These are phyloP conservation scores for Condylura cristata DNA, from an alignment of 2,113 vertebrate species.

Conservation along the genomic window DNA sequence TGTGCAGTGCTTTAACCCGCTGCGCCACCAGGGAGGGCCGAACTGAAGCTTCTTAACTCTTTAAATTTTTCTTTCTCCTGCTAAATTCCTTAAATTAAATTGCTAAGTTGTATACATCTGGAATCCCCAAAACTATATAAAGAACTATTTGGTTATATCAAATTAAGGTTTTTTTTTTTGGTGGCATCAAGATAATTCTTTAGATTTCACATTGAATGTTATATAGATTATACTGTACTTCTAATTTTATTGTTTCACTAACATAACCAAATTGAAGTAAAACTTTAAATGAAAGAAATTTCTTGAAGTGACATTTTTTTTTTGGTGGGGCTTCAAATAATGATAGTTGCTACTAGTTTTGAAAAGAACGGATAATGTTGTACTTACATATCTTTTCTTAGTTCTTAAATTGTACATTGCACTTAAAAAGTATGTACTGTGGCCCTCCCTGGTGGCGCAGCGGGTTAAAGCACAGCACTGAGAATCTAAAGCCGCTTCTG, in stretches of 20 bases:
- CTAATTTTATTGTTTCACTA: not conserved
- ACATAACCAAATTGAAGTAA: not conserved
- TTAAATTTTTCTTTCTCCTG: not conserved
- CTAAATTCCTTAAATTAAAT: not conserved
- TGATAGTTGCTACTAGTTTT: not conserved
- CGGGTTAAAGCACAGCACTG: too few relatives aligned
- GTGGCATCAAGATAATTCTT: not conserved
- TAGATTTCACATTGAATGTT: not conserved
- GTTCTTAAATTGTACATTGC: not conserved
- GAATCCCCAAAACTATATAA: not conserved
- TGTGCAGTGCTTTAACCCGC: too few relatives aligned
- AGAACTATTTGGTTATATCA: constrained; percentile 16
- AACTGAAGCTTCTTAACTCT: not conserved
- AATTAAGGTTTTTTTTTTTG: not conserved
- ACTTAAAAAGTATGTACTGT: not conserved
- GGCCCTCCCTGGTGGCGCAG: too few relatives aligned
- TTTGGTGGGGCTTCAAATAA: not conserved
- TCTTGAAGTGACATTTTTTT: not conserved
- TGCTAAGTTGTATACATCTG: not conserved
- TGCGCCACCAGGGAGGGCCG: too few relatives aligned
- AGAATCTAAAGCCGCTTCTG: too few relatives aligned
- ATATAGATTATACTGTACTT: not conserved
- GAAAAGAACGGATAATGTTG: not conserved
- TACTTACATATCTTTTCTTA: not conserved
- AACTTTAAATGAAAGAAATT: not conserved